phyloP scores from a whole-genome alignment of 2,888 invertebrate genomes.

The Sarcophaga subvicina region DNA sequence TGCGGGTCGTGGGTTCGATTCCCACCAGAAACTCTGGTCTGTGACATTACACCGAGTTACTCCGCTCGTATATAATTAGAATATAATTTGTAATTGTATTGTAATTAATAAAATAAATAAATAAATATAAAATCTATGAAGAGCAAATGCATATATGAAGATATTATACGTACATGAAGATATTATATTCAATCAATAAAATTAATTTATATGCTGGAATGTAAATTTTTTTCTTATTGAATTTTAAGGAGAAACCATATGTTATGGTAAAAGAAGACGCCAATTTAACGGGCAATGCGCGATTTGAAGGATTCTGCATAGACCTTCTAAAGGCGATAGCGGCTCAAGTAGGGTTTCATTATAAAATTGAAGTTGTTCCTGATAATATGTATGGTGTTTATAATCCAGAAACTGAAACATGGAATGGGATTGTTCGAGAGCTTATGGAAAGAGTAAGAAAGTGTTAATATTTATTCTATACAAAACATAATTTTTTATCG shows the following conservation, averaged over 20 bases:
- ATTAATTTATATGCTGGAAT: neutral
- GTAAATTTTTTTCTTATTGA: constrained; percentile 1
- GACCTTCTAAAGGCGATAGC: constrained; percentile 93
- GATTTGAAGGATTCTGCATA: constrained; percentile 96
- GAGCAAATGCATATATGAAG: too few relatives aligned
- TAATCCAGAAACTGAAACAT: constrained; percentile 92
- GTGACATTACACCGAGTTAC: too few relatives aligned
- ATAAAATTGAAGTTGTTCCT: constrained; percentile 91
- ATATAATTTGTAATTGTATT: too few relatives aligned
- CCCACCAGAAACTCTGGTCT: too few relatives aligned
- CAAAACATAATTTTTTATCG: neutral
- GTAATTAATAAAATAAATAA: too few relatives aligned
- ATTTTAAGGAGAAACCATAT: constrained; percentile 91
- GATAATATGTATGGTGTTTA: constrained; percentile 95
- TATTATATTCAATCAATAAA: neutral
- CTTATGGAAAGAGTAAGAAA: constrained; percentile 90
- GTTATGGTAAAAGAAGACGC: constrained; percentile 94
- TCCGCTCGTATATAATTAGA: too few relatives aligned
- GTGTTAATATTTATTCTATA: neutral
- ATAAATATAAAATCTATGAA: too few relatives aligned
- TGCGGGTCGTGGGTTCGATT: too few relatives aligned
- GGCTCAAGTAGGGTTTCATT: constrained; percentile 92
- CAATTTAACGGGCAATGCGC: constrained; percentile 92
- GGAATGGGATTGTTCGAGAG: constrained; percentile 95
- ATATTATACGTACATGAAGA: too few relatives aligned